Evolutionary conservation across 2,113 vertebrate species (phyloP), one percentile per base, ranked within the genome.

Genomic region (Grantiella picta): DNA sequence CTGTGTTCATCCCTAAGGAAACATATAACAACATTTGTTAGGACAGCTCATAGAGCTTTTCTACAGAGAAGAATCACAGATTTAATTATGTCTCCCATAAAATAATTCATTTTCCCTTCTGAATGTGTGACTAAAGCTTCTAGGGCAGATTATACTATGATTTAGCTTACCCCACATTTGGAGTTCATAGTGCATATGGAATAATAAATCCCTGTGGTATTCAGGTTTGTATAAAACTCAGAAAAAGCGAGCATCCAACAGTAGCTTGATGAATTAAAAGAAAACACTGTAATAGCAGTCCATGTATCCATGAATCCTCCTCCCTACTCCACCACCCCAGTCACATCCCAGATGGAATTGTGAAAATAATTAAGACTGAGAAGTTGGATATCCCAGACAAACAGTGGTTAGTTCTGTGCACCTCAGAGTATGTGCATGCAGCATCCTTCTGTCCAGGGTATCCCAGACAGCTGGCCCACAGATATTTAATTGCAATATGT

Each of bases 291-390:
- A 61, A 63, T 33, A 65, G 17, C 18, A 47, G 25, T 15, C 77
- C 12, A 42, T 7, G 8, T 47, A 54, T 19, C 21, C 29, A 45
- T 29, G 7, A 71, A 60, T 64, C 36, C 8, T 61, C 8, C 38
- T 35, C 52, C 47, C 20, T 29, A 22, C 11, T 17, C 14, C 17
- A 17, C 14, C 11, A 40, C 1, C 1, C 4, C 9, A 5, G 0
- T 36, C 15, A 79, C 16, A 36, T 70, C 9, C 10, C 9, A 49
- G 28, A 25, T 38, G 23, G 42, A 89, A 89, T 2, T 10, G 28
- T 53, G 63, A 38, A 15, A 36, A 21, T 38, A 54, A 75, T 45
- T 33, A 64, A 72, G 53, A 36, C 19, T 59, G 49, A 68, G 44
- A 7, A 72, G 13, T 21, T 68, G 24, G 19, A 52, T 54, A 63